A percentile compares a stretch with the other conserved stretches of the same genome.
phyloP scores from a whole-genome alignment of 2,113 vertebrate genomes.

The Protomyctophum bolini region DNA sequence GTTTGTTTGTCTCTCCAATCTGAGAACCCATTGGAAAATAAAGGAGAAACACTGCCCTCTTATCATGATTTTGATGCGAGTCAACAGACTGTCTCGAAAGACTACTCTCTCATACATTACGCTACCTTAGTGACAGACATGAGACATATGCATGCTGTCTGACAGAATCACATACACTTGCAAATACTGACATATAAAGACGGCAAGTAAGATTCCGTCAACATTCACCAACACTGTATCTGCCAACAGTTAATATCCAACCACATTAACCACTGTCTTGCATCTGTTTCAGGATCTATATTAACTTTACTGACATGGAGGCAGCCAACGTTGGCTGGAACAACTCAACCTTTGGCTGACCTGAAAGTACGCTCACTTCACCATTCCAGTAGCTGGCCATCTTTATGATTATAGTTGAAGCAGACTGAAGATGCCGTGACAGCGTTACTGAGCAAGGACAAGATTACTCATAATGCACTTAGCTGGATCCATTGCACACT shows the following conservation, averaged over 20 bases:
- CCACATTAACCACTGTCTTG: conserved; percentile 27
- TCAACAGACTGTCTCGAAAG: too few relatives aligned
- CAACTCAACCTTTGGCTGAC: conserved; percentile 78
- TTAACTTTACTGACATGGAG: conserved; percentile 78
- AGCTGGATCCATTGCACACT: conserved; percentile 21
- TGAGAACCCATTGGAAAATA: too few relatives aligned
- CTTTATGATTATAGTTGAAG: background rate
- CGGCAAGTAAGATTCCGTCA: background rate
- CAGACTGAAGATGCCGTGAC: conserved; percentile 8
- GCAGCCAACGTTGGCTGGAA: conserved; percentile 78
- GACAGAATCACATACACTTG: background rate
- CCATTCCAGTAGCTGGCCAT: conserved; percentile 37
- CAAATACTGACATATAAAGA: background rate
- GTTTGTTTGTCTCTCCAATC: too few relatives aligned
- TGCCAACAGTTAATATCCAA: background rate
- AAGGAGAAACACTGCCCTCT: too few relatives aligned
- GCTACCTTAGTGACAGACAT: too few relatives aligned
- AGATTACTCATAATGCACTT: conserved; percentile 40
- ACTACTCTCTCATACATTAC: too few relatives aligned
- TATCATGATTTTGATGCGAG: too few relatives aligned
- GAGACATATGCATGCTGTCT: background rate
- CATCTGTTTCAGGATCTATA: conserved; percentile 76
- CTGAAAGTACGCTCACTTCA: background rate
- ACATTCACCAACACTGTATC: background rate
- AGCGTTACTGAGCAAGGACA: background rate